Evolutionary conservation across 1,140 invertebrate genomes (phyloP), one percentile per base, ranked within the genome.

Genomic region (Eupristina koningsbergeri): DNA sequence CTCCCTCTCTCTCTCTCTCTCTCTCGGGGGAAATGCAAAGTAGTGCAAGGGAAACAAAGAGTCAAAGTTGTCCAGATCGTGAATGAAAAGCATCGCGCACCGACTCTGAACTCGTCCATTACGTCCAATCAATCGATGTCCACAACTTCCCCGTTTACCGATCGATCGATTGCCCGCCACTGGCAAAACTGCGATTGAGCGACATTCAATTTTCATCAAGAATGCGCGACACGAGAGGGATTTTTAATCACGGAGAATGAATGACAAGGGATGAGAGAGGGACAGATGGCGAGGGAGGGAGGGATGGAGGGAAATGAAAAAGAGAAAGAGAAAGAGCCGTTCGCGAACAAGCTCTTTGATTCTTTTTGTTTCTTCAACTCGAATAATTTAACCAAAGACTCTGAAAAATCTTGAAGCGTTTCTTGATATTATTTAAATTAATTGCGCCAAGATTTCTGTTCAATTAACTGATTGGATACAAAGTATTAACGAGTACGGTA

Each of bases 191-290:
- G 39, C 76, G 5, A 36, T 11, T 58, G 58, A 36, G 34, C 58
- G 34, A 61, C 36, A 45, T 76, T 76, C 50, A 61, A 76, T 76
- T 76, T 76, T 58, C 50, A 61, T 36, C 31, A 53, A 76, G 29
- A 76, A 76, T 76, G 17, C 19, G 50, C 31, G 50, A 58, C 15
- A 26, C 1, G 26, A 74, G 29, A 74, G n/a, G 17, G 58, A 76
- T 76, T 76, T 76, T 76, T 76, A 76, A 61, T 61, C 50, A 76
- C 34, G 31, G 36, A 34, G 29, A 74, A 50, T 74, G 67, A 69
- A 69, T 17, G n/a, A 47, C 71, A n/a, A 73, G 29, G 26, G 22
- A 73, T 19, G 1, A 22, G 2, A 71, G 1, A 45, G 15, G 39
- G n/a, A n/a, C 41, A 45, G 41, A 45, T n/a, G n/a, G 41, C 41